Evolutionary conservation across 2,797 vertebrate species (phyloP), one percentile per base, ranked within the genome.

Genomic region (Sebastes diploproa): DNA sequence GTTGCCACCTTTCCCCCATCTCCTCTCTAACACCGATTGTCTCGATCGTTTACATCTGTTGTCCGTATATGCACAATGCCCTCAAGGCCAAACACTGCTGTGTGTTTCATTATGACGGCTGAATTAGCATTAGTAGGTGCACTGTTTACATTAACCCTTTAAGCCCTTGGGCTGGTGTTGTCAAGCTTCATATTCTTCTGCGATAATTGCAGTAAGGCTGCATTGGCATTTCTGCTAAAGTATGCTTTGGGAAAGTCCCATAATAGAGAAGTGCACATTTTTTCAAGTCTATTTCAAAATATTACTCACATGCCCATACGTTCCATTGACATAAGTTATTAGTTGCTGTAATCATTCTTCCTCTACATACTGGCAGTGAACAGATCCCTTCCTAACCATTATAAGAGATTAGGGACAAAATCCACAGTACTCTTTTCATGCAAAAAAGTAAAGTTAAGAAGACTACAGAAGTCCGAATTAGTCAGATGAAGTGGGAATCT

Each of bases 81-180:
- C 25, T 30, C 25, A 55, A 63, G 55, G 66, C 32, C 60, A 32
- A 29, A 55, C 12, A 34, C 55, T 60, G 32, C 36, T 18, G 16
- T 70, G 50, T 50, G 67, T 81, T 78, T 68, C 56, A 75, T 77
- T 69, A 80, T 30, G 30, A 52, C 58, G 22, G 62, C 20, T 73
- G 46, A 63, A 66, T 34, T 56, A 10, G 58, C 38, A 69, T 82
- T 60, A 55, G 70, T 60, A 55, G 70, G 27, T 63, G 14, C 0
- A 8, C 25, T 71, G 72, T 81, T 81, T 22, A 32, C 14, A 78
- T 82, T 59, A 82, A 72, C 22, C 27, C 22, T 74, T 52, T 69
- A 14, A 56, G 55, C 27, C 23, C 27, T 18, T 14, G 20, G 62
- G 23, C 20, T 65, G 23, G 14, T 66, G 16, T 60, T 29, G 36